Conservation (phyloP, 2,797 vertebrate species). For the Tadarida brasiliensis region DNA sequence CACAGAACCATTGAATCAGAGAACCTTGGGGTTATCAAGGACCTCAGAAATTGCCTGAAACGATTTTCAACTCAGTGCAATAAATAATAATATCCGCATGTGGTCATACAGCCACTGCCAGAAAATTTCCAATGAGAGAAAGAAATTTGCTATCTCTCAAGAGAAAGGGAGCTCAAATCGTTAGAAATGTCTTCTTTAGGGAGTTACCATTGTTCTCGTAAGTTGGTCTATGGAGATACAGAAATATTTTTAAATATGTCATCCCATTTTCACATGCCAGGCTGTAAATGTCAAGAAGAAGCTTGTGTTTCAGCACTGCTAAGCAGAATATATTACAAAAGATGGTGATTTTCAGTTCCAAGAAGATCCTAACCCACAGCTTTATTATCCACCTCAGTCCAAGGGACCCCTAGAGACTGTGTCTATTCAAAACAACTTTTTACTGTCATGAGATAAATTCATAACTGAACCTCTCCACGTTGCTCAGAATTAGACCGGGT, state of each 20-base stretch:
- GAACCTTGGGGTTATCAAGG: background rate
- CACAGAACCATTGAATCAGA: constrained; percentile 21
- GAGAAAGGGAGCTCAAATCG: background rate
- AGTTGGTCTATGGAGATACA: background rate
- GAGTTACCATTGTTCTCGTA: background rate
- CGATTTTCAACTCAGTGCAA: constrained; percentile 16
- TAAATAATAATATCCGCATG: background rate
- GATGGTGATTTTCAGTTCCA: background rate
- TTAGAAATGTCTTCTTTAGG: constrained; percentile 22
- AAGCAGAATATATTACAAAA: constrained; percentile 31
- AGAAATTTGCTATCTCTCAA: background rate
- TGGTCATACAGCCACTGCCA: background rate
- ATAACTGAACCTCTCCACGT: background rate
- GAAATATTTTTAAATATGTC: constrained; percentile 26
- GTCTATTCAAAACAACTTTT: constrained; percentile 35
- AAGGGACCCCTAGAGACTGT: background rate
- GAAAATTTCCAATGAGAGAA: constrained; percentile 25
- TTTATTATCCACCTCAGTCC: background rate
- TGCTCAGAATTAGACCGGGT: background rate
- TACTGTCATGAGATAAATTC: constrained; percentile 27
- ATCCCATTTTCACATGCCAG: background rate
- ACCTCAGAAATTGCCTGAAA: constrained; percentile 24
- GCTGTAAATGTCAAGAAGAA: background rate
- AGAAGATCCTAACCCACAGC: background rate
- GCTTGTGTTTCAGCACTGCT: constrained; percentile 82